Evolutionary conservation across 1,140 invertebrate genomes (phyloP).

Genomic region (Aphelinus certus): DNA sequence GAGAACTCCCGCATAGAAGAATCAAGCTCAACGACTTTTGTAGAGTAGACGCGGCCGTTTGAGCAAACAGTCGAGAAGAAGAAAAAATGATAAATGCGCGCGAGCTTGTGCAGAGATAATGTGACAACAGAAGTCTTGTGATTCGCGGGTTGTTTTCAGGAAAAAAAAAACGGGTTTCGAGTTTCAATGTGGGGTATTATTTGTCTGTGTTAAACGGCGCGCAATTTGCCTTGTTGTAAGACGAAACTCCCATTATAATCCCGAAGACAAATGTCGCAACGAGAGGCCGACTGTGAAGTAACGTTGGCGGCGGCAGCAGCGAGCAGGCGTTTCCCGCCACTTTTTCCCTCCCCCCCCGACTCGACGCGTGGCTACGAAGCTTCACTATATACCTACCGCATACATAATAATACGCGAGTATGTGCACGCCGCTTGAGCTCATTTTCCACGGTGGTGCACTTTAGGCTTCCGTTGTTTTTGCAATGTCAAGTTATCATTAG

Average conservation of each 20-base stretch:
- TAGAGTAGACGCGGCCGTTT: too few species aligned
- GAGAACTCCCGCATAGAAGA: neutral
- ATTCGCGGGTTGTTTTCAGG: neutral
- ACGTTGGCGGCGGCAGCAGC: neutral
- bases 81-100: too few species aligned
- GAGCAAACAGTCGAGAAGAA: too few species aligned
- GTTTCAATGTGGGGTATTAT: constrained; percentile 3
- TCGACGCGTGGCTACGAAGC: constrained; percentile 5
- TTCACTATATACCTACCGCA: neutral
- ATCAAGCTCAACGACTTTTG: neutral
- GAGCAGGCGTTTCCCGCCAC: constrained; percentile 33
- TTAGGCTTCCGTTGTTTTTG: too few species aligned
- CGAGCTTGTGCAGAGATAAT: too few species aligned
- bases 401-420: too few species aligned
- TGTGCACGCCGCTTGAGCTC: too few species aligned
- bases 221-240: constrained; percentile 30
- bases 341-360: constrained; percentile 23
- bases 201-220: constrained; percentile 16
- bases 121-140: too few species aligned
- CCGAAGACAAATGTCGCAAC: neutral
- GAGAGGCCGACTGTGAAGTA: neutral
- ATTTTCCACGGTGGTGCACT: too few species aligned
- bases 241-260: constrained; percentile 12
- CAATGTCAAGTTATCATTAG: too few species aligned
- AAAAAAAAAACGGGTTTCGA: neutral